These are phyloP conservation scores for Tyto alba DNA, from an alignment of 2,113 vertebrate genomes.

Conservation along the genomic window DNA sequence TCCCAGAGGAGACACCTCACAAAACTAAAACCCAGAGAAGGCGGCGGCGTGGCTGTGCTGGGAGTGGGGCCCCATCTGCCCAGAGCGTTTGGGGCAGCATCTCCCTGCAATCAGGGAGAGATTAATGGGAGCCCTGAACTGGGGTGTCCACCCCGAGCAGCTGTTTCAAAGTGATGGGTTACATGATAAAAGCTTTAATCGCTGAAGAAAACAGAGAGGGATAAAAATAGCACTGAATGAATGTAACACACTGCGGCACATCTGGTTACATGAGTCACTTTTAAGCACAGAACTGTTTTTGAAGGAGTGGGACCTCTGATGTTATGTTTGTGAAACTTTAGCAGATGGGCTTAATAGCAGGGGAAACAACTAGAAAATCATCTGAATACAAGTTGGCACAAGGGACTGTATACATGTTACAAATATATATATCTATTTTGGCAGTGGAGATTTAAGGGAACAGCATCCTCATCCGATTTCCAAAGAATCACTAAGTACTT, in stretches of 20 bases:
- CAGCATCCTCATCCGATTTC: background rate
- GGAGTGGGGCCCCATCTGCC: background rate
- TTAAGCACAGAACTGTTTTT: background rate
- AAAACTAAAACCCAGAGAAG: background rate
- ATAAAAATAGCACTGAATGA: background rate
- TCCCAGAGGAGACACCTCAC: background rate
- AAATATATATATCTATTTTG: background rate
- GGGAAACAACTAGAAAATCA: background rate
- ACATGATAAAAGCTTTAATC: background rate
- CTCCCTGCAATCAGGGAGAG: background rate
- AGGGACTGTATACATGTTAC: background rate
- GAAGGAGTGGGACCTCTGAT: background rate
- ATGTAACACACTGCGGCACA: background rate
- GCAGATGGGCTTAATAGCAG: background rate
- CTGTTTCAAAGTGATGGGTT: background rate
- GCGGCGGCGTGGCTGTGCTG: accelerated
- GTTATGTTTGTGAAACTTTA: background rate
- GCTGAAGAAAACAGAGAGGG: background rate
- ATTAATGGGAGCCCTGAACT: background rate
- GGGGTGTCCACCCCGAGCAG: background rate
- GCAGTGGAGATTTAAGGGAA: background rate
- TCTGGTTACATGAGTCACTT: background rate
- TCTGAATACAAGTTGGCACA: background rate
- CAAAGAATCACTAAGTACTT: background rate
- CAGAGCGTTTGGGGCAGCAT: background rate